Conservation (phyloP, 2,888 invertebrate genomes). For the Saturnia pavonia region DNA sequence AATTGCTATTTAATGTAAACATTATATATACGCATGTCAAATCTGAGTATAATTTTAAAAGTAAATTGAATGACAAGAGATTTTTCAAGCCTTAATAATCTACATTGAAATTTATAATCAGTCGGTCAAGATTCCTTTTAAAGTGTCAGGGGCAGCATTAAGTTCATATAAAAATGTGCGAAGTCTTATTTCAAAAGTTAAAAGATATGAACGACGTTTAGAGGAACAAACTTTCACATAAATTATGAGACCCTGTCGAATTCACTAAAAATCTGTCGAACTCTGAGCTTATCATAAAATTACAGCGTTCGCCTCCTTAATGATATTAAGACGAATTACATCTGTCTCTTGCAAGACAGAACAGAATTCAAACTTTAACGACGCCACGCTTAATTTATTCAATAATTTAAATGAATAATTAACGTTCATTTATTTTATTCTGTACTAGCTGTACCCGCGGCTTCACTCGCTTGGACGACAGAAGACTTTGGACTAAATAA, state of each 20-base stretch:
- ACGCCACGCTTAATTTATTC: not conserved
- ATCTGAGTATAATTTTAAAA: not conserved
- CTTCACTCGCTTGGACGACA: no score
- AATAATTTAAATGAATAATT: not conserved
- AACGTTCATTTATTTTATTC: no score
- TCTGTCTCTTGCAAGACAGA: constrained; percentile 15
- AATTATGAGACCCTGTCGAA: constrained; percentile 7
- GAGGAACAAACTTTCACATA: constrained; percentile 4
- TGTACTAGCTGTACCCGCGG: no score
- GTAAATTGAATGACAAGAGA: not conserved
- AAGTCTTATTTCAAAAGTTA: not conserved
- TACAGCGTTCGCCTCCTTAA: constrained; percentile 18
- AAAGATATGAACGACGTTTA: constrained; percentile 1
- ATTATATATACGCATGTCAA: not conserved
- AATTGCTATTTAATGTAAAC: not conserved
- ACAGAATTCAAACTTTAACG: constrained; percentile 19
- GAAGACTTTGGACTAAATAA: no score
- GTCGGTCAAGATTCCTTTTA: not conserved
- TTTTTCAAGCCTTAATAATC: not conserved
- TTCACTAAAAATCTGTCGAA: constrained; percentile 19
- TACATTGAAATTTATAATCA: not conserved
- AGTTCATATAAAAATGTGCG: constrained; percentile 7
- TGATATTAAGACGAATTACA: constrained; percentile 21
- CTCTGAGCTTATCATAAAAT: constrained; percentile 18
- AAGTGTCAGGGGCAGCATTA: not conserved